A percentile compares a stretch with the other conserved stretches of the same genome.
Conservation (phyloP, 2,888 invertebrate species). For the Thalpophila matura region DNA sequence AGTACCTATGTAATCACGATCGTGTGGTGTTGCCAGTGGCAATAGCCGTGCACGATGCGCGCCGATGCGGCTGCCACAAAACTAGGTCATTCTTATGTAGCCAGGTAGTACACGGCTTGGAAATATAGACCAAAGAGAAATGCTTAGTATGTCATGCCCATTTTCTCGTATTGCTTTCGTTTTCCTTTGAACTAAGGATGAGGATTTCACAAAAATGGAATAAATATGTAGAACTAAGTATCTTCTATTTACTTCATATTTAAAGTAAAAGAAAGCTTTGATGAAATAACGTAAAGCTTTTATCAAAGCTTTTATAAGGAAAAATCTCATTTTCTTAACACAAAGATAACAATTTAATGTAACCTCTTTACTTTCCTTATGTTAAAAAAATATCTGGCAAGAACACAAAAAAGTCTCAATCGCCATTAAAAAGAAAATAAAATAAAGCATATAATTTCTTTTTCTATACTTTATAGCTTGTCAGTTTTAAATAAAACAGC, state of each 20-base stretch:
- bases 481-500: not conserved
- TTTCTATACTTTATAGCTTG: not conserved
- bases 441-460: not conserved
- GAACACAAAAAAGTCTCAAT: not conserved
- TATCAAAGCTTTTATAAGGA: too few species aligned
- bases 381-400: not conserved
- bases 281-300: slow-evolving; percentile 1
- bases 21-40: slow-evolving; percentile 57
- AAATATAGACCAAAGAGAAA: slow-evolving; percentile 44
- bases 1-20: slow-evolving; percentile 56
- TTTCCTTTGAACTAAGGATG: slow-evolving; percentile 6
- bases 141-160: slow-evolving; percentile 30
- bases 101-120: slow-evolving; percentile 44
- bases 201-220: not conserved
- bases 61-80: slow-evolving; percentile 64
- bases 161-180: slow-evolving; percentile 9
- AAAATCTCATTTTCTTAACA: not conserved
- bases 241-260: not conserved
- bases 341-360: slow-evolving; percentile 2
- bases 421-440: not conserved
- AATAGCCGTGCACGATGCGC: slow-evolving; percentile 58
- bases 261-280: not conserved
- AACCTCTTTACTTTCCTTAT: not conserved
- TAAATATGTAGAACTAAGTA: not conserved
- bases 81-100: slow-evolving; percentile 66